Evolutionary conservation across 2,113 vertebrate species (phyloP).

Genomic region (Cynoglossus semilaevis): DNA sequence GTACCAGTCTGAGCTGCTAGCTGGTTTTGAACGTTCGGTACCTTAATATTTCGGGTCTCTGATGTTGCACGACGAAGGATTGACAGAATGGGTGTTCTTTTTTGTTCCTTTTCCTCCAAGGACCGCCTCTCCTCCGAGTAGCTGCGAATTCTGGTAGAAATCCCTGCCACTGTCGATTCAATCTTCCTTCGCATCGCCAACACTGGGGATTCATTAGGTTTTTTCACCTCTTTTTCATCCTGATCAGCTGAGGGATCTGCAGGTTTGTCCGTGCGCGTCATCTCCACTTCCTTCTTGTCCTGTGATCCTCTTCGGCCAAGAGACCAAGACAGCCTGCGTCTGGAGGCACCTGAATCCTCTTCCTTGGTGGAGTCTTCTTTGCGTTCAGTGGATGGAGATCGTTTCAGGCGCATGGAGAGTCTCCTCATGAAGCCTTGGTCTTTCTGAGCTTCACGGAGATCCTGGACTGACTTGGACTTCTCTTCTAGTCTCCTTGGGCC

Average conservation of each 20-base stretch:
- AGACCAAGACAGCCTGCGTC: conserved; percentile 81
- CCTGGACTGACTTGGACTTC: conserved; percentile 93
- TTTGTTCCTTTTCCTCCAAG: conserved; percentile 68
- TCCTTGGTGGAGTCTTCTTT: conserved; percentile 78
- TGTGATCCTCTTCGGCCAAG: conserved; percentile 78
- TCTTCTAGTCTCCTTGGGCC: conserved; percentile 73
- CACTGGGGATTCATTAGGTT: conserved; percentile 82
- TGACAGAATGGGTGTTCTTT: conserved; percentile 82
- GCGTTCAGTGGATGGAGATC: conserved; percentile 82
- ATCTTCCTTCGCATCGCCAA: conserved; percentile 88
- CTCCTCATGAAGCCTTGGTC: conserved; percentile 89
- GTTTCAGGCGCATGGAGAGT: conserved; percentile 85
- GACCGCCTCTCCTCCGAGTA: conserved; percentile 82
- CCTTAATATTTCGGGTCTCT: conserved; percentile 82
- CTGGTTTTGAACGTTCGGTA: conserved; percentile 80
- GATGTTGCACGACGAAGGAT: conserved; percentile 86
- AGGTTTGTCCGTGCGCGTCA: conserved; percentile 71
- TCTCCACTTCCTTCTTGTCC: conserved; percentile 81
- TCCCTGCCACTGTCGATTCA: conserved; percentile 86
- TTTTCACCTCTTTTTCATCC: conserved; percentile 63
- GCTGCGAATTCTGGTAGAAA: conserved; percentile 89
- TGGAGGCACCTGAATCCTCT: conserved; percentile 70
- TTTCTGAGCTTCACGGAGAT: conserved; percentile 85
- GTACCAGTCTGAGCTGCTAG: conserved; percentile 78
- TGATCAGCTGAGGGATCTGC: conserved; percentile 48